Base-by-base conservation (phyloP, 2,888 invertebrate species). In the Spisula solida region DNA sequence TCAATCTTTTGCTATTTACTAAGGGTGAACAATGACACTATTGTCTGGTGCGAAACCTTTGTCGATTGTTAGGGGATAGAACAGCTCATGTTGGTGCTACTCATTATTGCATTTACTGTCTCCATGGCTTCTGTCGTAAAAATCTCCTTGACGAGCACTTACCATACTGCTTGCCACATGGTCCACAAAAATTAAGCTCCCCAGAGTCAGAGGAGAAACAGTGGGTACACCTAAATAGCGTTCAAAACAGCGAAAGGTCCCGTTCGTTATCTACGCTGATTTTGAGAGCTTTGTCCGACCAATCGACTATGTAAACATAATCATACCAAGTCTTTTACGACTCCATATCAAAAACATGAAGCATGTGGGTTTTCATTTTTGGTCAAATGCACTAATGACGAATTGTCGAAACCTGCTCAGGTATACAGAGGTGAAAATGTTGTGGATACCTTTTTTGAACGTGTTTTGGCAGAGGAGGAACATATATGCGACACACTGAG, bases 21-120 rank as follows among this genome's bases (percentile, higher is more conserved):
- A 48, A 75, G 31, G 82, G 75, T 55, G 78, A 86, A 56, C 82
- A 60, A 4, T 82, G 89, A 5, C 92, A 91, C 78, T 92, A 90
- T 56, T 90, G 88, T 83, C 85, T 92, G 60, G 91, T 91, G 51
- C 90, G 41, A 29, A 75, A 92, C 60, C 81, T 92, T 12, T 89
- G 90, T 56, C 47, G 90, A 0, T 92, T 92, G 79, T 80, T 92
- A 25, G 90, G 82, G 48, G 66, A 88, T 56, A 86, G 88, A 34
- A 90, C 90, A 47, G 81, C n/a, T 12, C 60, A 79, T 60, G 31
- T 78, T 29, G 56, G 51, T 1, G 29, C 82, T 75, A 18, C 81
- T 55, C 82, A 81, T 79, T 86, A 84, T 51, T 90, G 90, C 31
- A 18, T 47, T 47, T 88, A 82, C 29, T 90, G 88, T 34, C 55